Evolutionary conservation across 2,113 vertebrate genomes (phyloP).

Genomic region (Syngnathoides biaculeatus): DNA sequence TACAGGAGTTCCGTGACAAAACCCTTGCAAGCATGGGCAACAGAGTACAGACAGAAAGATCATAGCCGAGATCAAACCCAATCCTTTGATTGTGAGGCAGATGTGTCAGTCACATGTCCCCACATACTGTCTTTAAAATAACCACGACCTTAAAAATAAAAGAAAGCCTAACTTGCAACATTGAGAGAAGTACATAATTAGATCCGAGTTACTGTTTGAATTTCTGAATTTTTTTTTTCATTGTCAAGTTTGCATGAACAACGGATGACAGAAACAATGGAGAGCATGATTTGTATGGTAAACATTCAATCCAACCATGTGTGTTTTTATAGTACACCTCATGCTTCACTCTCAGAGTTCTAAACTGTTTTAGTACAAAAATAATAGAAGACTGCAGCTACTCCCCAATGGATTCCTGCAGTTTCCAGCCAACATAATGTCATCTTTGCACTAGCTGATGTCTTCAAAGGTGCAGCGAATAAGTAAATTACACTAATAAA

Average conservation of each 20-base stretch:
- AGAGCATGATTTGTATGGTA: not conserved
- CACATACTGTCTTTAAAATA: not conserved
- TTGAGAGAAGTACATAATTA: not conserved
- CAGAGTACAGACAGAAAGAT: not conserved
- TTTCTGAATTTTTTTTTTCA: not conserved
- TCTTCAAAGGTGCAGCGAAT: conserved; percentile 43
- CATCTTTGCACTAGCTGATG: conserved; percentile 48
- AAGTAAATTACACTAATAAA: conserved; percentile 15
- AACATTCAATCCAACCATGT: conserved; percentile 8
- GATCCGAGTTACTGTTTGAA: not conserved
- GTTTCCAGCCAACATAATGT: conserved; percentile 8
- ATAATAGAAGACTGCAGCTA: conserved; percentile 6
- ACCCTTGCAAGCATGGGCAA: not conserved
- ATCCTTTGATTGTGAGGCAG: not conserved
- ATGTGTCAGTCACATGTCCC: not conserved
- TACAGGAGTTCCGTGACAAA: not conserved
- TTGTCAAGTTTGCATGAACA: not conserved
- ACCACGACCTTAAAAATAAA: not conserved
- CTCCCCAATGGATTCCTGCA: conserved; percentile 11
- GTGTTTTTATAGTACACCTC: conserved; percentile 9
- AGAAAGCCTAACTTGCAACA: not conserved
- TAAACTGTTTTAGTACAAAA: not conserved
- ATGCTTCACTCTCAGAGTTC: conserved; percentile 15
- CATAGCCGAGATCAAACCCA: not conserved
- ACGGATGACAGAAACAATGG: not conserved